Conservation (phyloP, 2,888 invertebrate species). For the Schizotus pectinicornis region DNA sequence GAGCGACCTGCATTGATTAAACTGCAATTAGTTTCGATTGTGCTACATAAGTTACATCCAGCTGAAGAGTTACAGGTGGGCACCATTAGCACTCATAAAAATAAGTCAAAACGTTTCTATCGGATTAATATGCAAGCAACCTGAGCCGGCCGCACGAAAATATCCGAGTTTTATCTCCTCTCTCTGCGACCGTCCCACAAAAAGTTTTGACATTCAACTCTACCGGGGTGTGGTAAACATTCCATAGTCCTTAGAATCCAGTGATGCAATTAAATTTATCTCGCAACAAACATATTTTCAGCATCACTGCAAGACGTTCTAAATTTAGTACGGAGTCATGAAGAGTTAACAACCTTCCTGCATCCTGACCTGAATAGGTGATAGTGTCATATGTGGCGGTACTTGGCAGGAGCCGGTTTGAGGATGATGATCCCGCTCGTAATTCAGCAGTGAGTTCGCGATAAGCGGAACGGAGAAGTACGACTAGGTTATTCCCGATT, state of each 20-base stretch:
- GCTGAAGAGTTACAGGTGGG: too few species aligned
- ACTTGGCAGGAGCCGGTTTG: constrained; percentile 1
- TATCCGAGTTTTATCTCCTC: constrained; percentile 15
- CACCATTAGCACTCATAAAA: not conserved
- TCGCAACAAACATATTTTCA: not conserved
- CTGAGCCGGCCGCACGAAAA: constrained; percentile 3
- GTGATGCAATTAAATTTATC: constrained; percentile 5
- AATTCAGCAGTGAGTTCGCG: too few species aligned
- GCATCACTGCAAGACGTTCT: not conserved
- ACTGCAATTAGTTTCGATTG: too few species aligned
- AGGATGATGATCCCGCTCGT: too few species aligned
- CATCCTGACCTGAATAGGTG: constrained; percentile 33
- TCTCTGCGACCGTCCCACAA: constrained; percentile 11
- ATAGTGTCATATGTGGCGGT: not conserved
- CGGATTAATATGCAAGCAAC: constrained; percentile 12
- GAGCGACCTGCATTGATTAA: too few species aligned
- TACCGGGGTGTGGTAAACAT: constrained; percentile 31
- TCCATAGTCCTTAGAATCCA: constrained; percentile 12
- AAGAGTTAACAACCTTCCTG: constrained; percentile 32
- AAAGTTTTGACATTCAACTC: constrained; percentile 21
- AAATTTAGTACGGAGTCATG: not conserved
- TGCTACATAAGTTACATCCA: too few species aligned
- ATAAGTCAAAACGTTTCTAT: constrained; percentile 3
- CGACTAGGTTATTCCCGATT: too few species aligned
- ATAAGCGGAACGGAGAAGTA: too few species aligned